A percentile compares a stretch with the other conserved stretches of the same genome.
Conservation (phyloP, 2,888 invertebrate species). For the Drosophila borealis region DNA sequence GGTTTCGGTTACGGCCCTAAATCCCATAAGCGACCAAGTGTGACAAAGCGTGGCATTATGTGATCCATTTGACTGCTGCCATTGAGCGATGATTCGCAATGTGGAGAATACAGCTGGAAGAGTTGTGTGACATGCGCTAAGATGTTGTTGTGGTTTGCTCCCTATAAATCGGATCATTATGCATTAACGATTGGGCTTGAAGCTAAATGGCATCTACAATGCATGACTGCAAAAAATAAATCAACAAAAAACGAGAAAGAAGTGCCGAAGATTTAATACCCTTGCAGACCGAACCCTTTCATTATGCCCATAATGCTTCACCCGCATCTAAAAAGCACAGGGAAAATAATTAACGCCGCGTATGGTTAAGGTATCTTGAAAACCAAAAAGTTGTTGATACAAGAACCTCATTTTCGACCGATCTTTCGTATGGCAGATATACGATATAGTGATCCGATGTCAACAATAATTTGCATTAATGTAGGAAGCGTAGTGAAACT, state of each 20-base stretch:
- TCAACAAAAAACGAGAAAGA: background rate
- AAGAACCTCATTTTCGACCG: no score
- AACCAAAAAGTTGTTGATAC: no score
- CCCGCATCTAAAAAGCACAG: no score
- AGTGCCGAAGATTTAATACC: no score
- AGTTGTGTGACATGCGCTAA: constrained; percentile 26
- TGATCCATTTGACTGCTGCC: constrained; percentile 45
- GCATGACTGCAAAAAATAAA: background rate
- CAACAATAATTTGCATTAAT: no score
- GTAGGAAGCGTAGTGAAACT: no score
- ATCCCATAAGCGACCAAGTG: constrained; percentile 69
- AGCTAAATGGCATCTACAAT: constrained; percentile 8
- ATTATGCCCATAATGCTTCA: no score
- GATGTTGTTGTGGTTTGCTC: constrained; percentile 16
- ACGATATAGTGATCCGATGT: no score
- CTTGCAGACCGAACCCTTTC: no score
- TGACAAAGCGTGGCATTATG: constrained; percentile 75
- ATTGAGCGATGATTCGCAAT: constrained; percentile 46
- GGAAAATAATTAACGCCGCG: no score
- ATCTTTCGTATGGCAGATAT: no score
- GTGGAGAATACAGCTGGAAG: constrained; percentile 10
- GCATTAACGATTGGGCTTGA: constrained; percentile 14
- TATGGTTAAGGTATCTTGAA: no score
- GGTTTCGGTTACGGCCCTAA: constrained; percentile 41
- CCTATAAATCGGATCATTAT: constrained; percentile 18